Base-by-base conservation (phyloP, 2,113 vertebrate genomes). In the Sitta europaea region DNA sequence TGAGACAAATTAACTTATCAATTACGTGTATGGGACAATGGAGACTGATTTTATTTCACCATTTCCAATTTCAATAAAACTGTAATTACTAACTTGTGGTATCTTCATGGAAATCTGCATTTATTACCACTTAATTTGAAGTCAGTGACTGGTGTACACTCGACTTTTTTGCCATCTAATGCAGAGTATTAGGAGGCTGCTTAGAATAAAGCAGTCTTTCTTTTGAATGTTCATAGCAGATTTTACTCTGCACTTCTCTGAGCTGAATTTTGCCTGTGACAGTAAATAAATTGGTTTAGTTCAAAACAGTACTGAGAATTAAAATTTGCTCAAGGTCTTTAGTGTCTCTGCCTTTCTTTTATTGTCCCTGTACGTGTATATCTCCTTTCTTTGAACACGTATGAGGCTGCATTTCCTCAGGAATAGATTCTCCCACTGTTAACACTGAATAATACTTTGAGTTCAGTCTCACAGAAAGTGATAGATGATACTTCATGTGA, bases 1-100 rank as follows among this genome's bases (percentile, higher is more conserved):
- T 96, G 97, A 97, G 97, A 98, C 96, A 98, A 98, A 98, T 98
- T 97, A 98, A 98, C 95, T 98, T 98, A 98, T 98, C 97, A 98
- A 97, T 98, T 98, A 97, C 88, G 80, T 88, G 81, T 96, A 97
- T 96, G 91, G 88, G 93, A 92, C 97, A 92, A 93, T 96, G 51
- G 96, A 98, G 97, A 97, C 94, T 72, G 72, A 97, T 82, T 98
- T 98, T 97, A 97, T 98, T 96, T 98, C 93, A 93, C 86, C 59
- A 96, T 97, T 98, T 98, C 88, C 25, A 97, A 94, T 97, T 92
- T 94, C 96, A 97, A 97, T 98, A 98, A 98, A 98, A 96, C 38
- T 74, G 87, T 97, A 97, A 97, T 97, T 98, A 95, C 95, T 97
- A 96, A 95, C 95, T 97, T 5, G 10, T 96, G 83, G 86, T 96